Base-by-base conservation (phyloP, 2,113 vertebrate species). In the Eublepharis macularius region DNA sequence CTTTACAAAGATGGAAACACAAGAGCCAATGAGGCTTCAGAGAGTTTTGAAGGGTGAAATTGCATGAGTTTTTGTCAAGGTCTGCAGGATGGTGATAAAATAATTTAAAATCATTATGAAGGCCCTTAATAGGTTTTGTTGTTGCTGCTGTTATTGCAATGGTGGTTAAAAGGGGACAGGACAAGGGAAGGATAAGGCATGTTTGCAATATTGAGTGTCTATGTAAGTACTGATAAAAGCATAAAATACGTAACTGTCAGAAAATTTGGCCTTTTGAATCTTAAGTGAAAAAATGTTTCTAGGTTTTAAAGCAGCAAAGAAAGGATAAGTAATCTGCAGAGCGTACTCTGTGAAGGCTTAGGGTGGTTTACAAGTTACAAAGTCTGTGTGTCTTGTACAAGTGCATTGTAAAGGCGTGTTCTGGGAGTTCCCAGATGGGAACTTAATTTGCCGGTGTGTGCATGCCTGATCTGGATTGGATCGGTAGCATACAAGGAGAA, bases 1-100 rank as follows among this genome's bases (percentile, higher is more conserved):
- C 74, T 76, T 87, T 72, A 89, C 81, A 80, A 54, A 21, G 77
- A 32, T 75, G 47, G n/a, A 92, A 90, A 21, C 6, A 81, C 0
- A 13, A 41, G 41, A 72, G 39, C 70, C 66, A 45, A 60, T 57
- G 43, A 76, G 76, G 16, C 34, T 34, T 79, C 21, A 17, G 65
- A 74, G 51, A 63, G 45, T 34, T 57, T 57, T 51, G 34, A 66
- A 54, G 29, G 16, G 41, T 69, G 45, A 57, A 82, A 82, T 72
- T 41, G 13, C 54, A 34, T n/a, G 17, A 19, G 6, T 9, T 24
- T 74, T 73, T 83, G 14, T 74, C 49, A 82, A 74, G 36, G 29
- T 74, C 51, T 83, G 36, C 24, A 19, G 16, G 36, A 60, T 41
- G 68, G 17, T 60, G 36, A 63, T 83, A 74, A 74, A 83, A 81